Percentiles rank a stretch among this genome's conserved stretches.
Conservation (phyloP, 2,113 vertebrate genomes). For the Vireo altiloquus region DNA sequence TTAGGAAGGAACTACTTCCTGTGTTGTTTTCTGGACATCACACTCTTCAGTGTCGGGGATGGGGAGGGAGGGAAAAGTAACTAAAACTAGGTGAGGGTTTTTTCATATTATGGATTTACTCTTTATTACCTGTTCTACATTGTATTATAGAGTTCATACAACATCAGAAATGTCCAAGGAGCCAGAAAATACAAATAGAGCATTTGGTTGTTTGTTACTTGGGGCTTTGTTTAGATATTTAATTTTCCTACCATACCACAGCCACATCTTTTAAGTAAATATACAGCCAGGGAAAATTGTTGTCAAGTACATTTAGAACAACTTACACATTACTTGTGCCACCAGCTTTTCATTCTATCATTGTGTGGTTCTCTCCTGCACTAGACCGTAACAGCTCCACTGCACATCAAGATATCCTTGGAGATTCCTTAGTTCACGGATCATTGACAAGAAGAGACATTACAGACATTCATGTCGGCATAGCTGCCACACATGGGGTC, state of each 20-base stretch:
- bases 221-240: not conserved
- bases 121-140: not conserved
- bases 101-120: not conserved
- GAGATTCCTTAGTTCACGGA: conserved; percentile 25
- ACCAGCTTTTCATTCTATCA: not conserved
- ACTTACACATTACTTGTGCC: not conserved
- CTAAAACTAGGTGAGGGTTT: not conserved
- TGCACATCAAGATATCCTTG: not conserved
- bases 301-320: not conserved
- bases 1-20: not conserved
- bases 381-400: not conserved
- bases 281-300: not conserved
- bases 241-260: not conserved
- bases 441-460: conserved; percentile 31
- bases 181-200: not conserved
- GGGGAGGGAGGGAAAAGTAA: not conserved
- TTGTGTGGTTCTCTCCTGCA: not conserved
- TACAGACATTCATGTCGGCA: not conserved
- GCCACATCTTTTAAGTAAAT: not conserved
- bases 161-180: not conserved
- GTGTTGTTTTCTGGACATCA: not conserved
- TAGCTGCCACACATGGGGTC: conserved; percentile 14
- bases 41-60: not conserved
- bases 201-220: not conserved
- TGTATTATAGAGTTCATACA: not conserved